phyloP scores from a whole-genome alignment of 2,888 invertebrate genomes.

The Dendrolimus houi region DNA sequence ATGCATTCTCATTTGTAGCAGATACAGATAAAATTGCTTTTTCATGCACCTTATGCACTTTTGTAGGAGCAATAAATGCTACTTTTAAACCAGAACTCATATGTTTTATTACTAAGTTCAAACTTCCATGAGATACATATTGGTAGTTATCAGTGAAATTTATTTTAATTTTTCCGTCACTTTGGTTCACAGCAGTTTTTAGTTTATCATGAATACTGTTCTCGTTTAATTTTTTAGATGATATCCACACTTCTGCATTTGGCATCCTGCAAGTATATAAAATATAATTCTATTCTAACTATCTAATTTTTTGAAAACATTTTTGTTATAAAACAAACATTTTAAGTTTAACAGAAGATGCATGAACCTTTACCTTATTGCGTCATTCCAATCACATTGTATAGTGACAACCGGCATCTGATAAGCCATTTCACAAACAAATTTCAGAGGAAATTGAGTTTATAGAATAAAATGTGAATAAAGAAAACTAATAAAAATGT shows the following conservation, averaged over 20 bases:
- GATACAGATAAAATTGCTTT: constrained; percentile 76
- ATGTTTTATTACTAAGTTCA: constrained; percentile 63
- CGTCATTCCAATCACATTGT: constrained; percentile 75
- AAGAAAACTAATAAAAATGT: no score
- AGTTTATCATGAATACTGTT: constrained; percentile 56
- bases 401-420: constrained; percentile 58
- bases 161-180: constrained; percentile 59
- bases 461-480: no score
- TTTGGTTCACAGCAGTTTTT: constrained; percentile 34
- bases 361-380: constrained; percentile 44
- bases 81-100: constrained; percentile 51
- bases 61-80: constrained; percentile 70
- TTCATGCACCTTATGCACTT: constrained; percentile 58
- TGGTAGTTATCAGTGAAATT: constrained; percentile 52
- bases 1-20: constrained; percentile 72
- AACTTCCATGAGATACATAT: constrained; percentile 50
- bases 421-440: constrained; percentile 24
- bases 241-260: constrained; percentile 66
- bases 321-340: no score
- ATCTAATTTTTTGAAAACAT: no score
- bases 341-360: no score
- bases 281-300: not conserved
- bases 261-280: constrained; percentile 47
- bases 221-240: constrained; percentile 58
- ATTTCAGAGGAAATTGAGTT: not conserved